Base-by-base conservation (phyloP, 2,888 invertebrate genomes). In the Nephrotoma appendiculata region DNA sequence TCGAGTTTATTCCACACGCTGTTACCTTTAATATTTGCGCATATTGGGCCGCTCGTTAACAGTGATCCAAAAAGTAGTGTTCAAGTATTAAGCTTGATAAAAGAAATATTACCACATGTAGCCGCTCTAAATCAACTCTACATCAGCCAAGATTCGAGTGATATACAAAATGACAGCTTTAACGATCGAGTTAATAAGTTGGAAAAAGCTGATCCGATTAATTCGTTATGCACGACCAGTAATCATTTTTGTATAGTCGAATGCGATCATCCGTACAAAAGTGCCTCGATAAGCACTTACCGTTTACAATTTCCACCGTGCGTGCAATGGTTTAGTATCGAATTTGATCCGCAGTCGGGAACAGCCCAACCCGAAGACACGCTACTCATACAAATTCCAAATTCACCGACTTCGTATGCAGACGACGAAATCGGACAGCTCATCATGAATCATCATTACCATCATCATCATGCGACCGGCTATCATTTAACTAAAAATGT, bases 241-340 rank as follows among this genome's bases (percentile, higher is more conserved):
- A 95, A 96, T 89, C 96, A 97, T 92, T 98, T 97, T 90, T 96
- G 97, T 5, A 95, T 97, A 93, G 95, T 98, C 0, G 99, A 99
- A 92, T 98, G 98, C 90, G 98, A 98, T 71, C 99, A 99, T 93
- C 99, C 99, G 0, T 99, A 99, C 92, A 96, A 96, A 91, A 96
- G 97, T 71, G 95, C 98, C 0, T 94, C 95, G 19, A 95, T 98
- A 45, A 95, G 95, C 71, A 96, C 97, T 90, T 97, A 96, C 91
- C 96, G 96, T 91, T 98, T 98, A 7, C 93, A 95, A 71, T 99
- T 99, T 92, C 98, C 98, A 0, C 93, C 95, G 2, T 94, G 94
- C 88, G 97, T 99, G 0, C 96, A 96, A 88, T 98, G 98, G 97
- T 93, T 99, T 90, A 96, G 96, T 12, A 92, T 99, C 5, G 98